These are phyloP conservation scores for Myopa testacea DNA, from an alignment of 2,888 invertebrate species.

Conservation along the genomic window DNA sequence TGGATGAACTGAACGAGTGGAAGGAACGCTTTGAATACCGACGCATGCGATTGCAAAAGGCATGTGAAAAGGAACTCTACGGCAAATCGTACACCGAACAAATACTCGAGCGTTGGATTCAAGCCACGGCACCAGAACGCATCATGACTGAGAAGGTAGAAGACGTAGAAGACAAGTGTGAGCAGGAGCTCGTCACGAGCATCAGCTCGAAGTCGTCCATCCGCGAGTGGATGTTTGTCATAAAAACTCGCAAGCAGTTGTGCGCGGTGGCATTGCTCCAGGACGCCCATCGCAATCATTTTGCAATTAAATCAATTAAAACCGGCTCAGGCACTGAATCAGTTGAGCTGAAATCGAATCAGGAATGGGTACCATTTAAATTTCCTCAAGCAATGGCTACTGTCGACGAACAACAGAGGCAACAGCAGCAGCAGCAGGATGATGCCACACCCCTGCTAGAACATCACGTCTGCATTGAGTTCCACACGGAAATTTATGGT, in stretches of 20 bases:
- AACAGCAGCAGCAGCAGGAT: constrained; percentile 32
- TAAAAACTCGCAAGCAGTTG: constrained; percentile 71
- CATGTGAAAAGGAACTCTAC: constrained; percentile 77
- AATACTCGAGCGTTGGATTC: constrained; percentile 75
- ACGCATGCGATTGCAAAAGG: constrained; percentile 73
- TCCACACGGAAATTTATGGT: constrained; percentile 78
- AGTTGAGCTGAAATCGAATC: constrained; percentile 69
- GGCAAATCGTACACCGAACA: constrained; percentile 74
- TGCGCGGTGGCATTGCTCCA: constrained; percentile 77
- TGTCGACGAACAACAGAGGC: constrained; percentile 40
- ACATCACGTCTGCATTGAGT: constrained; percentile 72
- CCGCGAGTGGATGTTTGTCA: constrained; percentile 74
- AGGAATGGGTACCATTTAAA: constrained; percentile 70
- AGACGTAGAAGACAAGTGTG: constrained; percentile 72
- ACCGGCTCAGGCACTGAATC: constrained; percentile 53
- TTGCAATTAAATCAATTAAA: constrained; percentile 72
- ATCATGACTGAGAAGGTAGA: constrained; percentile 75
- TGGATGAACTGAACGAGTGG: constrained; percentile 80
- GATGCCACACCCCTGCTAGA: constrained; percentile 52
- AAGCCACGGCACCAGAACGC: constrained; percentile 73
- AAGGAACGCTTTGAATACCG: constrained; percentile 78
- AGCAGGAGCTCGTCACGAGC: constrained; percentile 73
- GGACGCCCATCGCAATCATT: constrained; percentile 78
- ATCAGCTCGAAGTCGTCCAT: constrained; percentile 74
- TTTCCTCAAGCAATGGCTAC: constrained; percentile 39